Evolutionary conservation across 2,797 vertebrate genomes (phyloP).

Genomic region (Poeciliopsis infans): DNA sequence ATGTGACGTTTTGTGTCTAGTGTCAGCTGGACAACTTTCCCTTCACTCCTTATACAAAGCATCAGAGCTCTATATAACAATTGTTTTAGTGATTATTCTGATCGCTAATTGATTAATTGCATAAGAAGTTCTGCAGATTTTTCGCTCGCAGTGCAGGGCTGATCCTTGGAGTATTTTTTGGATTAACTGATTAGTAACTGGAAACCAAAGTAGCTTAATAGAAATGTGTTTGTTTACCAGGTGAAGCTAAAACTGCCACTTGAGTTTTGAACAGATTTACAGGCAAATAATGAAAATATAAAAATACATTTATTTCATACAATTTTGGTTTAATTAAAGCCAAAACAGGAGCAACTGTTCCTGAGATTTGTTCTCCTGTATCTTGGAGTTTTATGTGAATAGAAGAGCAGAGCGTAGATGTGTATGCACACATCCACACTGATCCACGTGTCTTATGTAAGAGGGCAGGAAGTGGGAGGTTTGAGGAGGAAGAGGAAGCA

Average conservation of each 20-base stretch:
- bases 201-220: neutral
- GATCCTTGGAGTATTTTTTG: neutral
- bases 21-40: neutral
- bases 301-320: neutral
- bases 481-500: slow-evolving; percentile 22
- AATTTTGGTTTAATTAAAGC: neutral
- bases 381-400: neutral
- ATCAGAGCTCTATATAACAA: neutral
- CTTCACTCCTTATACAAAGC: neutral
- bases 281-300: neutral
- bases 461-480: slow-evolving; percentile 33
- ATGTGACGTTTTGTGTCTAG: neutral
- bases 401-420: slow-evolving; percentile 1
- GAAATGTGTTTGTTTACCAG: neutral
- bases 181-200: too few species aligned
- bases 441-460: slow-evolving; percentile 55
- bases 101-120: neutral
- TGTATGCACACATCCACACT: slow-evolving; percentile 1
- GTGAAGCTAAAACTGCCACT: neutral
- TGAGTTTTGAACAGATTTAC: neutral
- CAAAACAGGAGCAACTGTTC: too few species aligned
- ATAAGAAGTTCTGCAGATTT: neutral
- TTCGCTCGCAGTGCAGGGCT: too few species aligned
- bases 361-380: neutral
- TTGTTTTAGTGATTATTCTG: neutral